Conservation (phyloP, 1,140 invertebrate genomes). For the Drosophila pachea region DNA sequence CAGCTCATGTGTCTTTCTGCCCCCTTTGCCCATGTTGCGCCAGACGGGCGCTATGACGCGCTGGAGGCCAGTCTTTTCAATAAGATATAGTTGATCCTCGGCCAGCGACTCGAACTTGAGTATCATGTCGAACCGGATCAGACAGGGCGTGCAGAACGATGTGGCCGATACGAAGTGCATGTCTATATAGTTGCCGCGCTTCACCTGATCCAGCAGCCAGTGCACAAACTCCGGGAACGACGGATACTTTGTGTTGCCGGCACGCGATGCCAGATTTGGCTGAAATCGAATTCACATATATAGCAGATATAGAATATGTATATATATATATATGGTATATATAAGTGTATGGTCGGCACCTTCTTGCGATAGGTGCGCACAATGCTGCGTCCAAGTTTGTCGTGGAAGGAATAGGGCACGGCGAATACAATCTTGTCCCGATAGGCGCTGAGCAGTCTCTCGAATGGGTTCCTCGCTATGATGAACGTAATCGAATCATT, state of each 20-base stretch:
- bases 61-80: conserved; percentile 86
- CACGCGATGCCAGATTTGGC: conserved; percentile 47
- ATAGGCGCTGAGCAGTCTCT: conserved; percentile 92
- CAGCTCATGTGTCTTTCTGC: conserved; percentile 83
- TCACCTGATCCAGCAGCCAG: conserved; percentile 85
- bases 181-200: conserved; percentile 84
- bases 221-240: conserved; percentile 88
- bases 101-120: conserved; percentile 93
- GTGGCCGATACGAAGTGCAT: conserved; percentile 95
- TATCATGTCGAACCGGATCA: conserved; percentile 91
- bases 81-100: conserved; percentile 91
- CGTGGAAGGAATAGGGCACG: conserved; percentile 88
- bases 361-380: conserved; percentile 85
- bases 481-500: conserved; percentile 88
- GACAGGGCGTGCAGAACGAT: conserved; percentile 93
- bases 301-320: not conserved
- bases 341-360: conserved; percentile 57
- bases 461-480: conserved; percentile 93
- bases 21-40: conserved; percentile 88
- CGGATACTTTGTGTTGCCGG: conserved; percentile 82
- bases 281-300: conserved; percentile 1
- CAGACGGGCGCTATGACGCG: conserved; percentile 88
- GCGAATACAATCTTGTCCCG: conserved; percentile 92
- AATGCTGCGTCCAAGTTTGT: conserved; percentile 87
- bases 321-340: not conserved